These are phyloP conservation scores for Umimayanthus kanabou DNA, from an alignment of 92 coral and sea anemone genomes.

Conservation along the genomic window DNA sequence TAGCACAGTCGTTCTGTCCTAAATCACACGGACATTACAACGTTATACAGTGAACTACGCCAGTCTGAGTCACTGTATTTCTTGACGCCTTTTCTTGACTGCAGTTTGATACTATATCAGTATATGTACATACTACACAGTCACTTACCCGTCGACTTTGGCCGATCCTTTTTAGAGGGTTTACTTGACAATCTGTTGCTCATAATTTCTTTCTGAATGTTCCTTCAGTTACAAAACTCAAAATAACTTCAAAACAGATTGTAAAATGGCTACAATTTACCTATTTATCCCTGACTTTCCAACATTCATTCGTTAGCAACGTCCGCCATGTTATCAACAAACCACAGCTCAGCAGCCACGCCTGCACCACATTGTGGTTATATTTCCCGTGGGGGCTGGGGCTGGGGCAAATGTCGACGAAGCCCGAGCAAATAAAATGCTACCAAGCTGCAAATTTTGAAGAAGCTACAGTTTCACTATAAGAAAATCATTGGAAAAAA, in stretches of 20 bases:
- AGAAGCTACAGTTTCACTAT: no score
- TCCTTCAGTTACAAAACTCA: background rate
- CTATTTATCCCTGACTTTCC: constrained; percentile 16
- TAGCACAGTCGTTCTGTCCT: no score
- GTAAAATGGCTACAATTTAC: background rate
- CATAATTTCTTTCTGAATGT: constrained; percentile 46
- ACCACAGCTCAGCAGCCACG: constrained; percentile 30
- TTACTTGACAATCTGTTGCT: constrained; percentile 92
- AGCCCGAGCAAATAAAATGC: no score
- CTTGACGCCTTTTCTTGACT: no score
- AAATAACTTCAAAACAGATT: background rate
- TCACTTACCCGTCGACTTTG: constrained; percentile 84
- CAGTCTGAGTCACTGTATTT: no score
- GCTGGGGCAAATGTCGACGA: background rate
- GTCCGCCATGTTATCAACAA: constrained; percentile 92
- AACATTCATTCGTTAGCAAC: constrained; percentile 62
- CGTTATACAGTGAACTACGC: no score
- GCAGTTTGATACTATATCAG: no score
- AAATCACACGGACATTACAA: no score
- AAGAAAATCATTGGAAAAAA: no score
- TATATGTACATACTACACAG: background rate
- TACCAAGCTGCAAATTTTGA: no score
- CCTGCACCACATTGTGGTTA: background rate
- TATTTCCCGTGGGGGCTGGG: background rate
- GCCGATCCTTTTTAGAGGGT: constrained; percentile 93